Percentiles rank a stretch among this genome's conserved stretches.
These are phyloP conservation scores for Pantherophis guttatus DNA, from an alignment of 2,113 vertebrate species.

Conservation along the genomic window DNA sequence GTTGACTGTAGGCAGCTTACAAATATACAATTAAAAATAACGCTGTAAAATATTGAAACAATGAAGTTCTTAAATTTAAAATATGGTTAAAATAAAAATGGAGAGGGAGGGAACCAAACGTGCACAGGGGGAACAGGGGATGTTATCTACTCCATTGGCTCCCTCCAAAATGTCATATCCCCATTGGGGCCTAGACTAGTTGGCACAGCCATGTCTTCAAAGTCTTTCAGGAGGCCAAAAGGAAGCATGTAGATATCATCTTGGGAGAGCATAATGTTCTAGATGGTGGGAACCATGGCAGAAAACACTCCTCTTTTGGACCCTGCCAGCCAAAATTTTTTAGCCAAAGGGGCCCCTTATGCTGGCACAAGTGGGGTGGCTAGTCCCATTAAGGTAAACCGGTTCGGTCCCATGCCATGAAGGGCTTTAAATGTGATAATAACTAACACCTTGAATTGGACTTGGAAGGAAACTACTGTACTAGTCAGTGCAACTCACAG, in stretches of 20 bases:
- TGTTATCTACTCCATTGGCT: too few relatives aligned
- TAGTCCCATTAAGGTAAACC: background rate
- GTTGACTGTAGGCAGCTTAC: too few relatives aligned
- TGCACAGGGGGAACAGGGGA: too few relatives aligned
- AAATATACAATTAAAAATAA: too few relatives aligned
- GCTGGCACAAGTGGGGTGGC: background rate
- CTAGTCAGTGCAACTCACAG: background rate
- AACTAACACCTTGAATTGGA: background rate
- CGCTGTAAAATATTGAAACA: too few relatives aligned
- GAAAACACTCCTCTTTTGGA: background rate
- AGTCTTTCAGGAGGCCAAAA: background rate
- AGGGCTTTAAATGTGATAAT: background rate
- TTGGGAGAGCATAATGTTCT: background rate
- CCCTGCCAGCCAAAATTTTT: background rate
- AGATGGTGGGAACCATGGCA: background rate
- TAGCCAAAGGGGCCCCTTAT: background rate
- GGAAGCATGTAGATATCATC: background rate
- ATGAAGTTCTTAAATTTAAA: too few relatives aligned
- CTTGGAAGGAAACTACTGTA: background rate
- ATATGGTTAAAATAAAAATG: too few relatives aligned
- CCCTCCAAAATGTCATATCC: too few relatives aligned
- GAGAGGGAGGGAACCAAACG: too few relatives aligned
- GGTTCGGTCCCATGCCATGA: background rate
- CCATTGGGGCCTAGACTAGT: too few relatives aligned
- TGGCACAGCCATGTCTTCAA: too few relatives aligned